Evolutionary conservation across 1,140 invertebrate species (phyloP).

Genomic region (Leptinotarsa lineolata): DNA sequence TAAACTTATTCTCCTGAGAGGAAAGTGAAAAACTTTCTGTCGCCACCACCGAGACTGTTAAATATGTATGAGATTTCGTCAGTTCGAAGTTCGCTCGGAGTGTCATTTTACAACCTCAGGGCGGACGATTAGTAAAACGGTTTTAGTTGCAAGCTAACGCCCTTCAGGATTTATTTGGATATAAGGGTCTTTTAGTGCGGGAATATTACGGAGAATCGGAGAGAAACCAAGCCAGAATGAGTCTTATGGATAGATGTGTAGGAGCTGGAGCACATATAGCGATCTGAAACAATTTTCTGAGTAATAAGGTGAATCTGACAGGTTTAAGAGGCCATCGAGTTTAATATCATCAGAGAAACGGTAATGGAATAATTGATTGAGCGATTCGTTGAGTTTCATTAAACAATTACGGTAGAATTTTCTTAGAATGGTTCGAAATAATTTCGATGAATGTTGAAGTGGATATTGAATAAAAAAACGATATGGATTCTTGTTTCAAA

Average conservation of each 20-base stretch:
- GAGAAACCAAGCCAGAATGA: background rate
- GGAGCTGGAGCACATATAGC: background rate
- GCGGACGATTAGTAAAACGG: constrained; percentile 25
- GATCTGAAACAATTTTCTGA: background rate
- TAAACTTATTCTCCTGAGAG: background rate
- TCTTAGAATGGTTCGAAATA: too few relatives aligned
- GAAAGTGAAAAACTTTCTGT: constrained; percentile 15
- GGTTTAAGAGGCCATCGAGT: background rate
- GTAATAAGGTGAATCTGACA: constrained; percentile 5
- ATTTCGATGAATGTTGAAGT: too few relatives aligned
- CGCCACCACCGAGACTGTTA: background rate
- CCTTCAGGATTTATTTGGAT: constrained; percentile 23
- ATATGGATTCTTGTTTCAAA: too few relatives aligned
- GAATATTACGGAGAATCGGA: background rate
- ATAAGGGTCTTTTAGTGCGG: constrained; percentile 7
- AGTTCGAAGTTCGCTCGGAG: constrained; percentile 13
- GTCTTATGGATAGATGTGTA: background rate
- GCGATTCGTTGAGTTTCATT: background rate
- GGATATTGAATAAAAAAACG: too few relatives aligned
- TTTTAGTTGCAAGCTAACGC: constrained; percentile 22
- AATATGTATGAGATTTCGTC: constrained; percentile 29
- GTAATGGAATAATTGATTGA: background rate
- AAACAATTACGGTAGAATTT: background rate
- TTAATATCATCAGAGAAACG: background rate
- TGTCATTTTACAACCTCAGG: constrained; percentile 26